These are phyloP conservation scores for Drosophila subquinaria DNA, from an alignment of 2,888 invertebrate species.

Conservation along the genomic window DNA sequence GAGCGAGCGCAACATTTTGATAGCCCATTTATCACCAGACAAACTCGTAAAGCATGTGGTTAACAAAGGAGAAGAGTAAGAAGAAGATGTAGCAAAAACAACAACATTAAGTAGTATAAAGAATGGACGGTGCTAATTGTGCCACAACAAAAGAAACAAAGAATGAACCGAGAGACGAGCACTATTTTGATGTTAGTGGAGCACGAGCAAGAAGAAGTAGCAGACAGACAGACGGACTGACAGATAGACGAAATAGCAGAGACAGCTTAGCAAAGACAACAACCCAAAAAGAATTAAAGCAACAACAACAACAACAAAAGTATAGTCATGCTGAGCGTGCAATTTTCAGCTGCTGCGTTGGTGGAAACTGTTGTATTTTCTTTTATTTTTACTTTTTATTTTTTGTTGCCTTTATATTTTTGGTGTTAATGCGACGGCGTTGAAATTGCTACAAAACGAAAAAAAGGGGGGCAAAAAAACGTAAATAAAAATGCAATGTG, in stretches of 20 bases:
- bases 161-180: conserved; percentile 27
- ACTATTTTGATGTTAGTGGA: conserved; percentile 61
- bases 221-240: not conserved
- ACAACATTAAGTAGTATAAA: conserved; percentile 54
- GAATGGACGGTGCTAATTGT: conserved; percentile 71
- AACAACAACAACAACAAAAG: not conserved
- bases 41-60: conserved; percentile 46
- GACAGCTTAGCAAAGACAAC: conserved; percentile 44
- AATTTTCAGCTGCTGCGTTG: conserved; percentile 46
- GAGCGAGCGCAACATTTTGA: conserved; percentile 56
- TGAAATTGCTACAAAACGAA: conserved; percentile 52
- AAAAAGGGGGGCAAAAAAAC: conserved; percentile 25
- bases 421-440: conserved; percentile 56
- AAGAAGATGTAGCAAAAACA: conserved; percentile 11
- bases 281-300: conserved; percentile 19
- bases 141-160: conserved; percentile 61
- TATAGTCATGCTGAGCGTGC: conserved; percentile 49
- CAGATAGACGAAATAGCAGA: conserved; percentile 17
- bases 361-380: conserved; percentile 40
- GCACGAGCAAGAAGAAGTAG: conserved; percentile 37
- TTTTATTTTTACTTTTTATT: conserved; percentile 14
- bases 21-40: conserved; percentile 66
- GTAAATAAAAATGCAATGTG: conserved; percentile 44
- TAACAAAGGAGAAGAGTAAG: conserved; percentile 8
- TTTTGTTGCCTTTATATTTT: conserved; percentile 21